Evolutionary conservation across 2,888 invertebrate species (phyloP), one percentile per base, ranked within the genome.

Genomic region (Chesias legatella): DNA sequence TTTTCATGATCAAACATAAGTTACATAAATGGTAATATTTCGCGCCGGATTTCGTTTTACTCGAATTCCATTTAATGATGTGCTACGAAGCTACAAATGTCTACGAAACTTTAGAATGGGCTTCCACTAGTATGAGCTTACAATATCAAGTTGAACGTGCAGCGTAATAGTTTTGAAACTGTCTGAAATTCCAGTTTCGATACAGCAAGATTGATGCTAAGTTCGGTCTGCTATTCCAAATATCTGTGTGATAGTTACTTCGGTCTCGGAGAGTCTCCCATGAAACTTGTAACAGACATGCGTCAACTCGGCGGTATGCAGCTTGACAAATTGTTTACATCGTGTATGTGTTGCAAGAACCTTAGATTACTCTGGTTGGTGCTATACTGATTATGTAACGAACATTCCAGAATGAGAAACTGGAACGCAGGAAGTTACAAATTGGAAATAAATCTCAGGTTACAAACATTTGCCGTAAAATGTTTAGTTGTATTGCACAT

Each of bases 301-400:
- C 60, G 51, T 46, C 51, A 45, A 36, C 34, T 52, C 36, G 10
- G 17, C 13, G 37, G 41, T 28, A 43, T 46, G 34, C 38, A 28
- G 43, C 51, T 63, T 55, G 45, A 56, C 37, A 52, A 58, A 66
- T 63, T 56, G 61, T 61, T 63, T 48, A 53, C 54, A 53, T 51
- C 24, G 23, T 47, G 30, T 45, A 20, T 25, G 29, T 17, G 5
- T 17, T 17, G 13, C 13, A 17, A 17, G 13, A n/a, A 17, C 13
- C 13, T 17, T 17, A 17, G 13, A 17, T 17, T 17, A 17, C 13
- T 17, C 13, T 17, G 13, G 5, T 3, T 5, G 2, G 13, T 17
- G 13, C 13, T 17, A 3, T 17, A 17, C 13, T 17, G 13, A 17
- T 17, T 17, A 17, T 5, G 5, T 42, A 27, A 33, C 24, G 21